phyloP scores from a whole-genome alignment of 2,113 vertebrate species.

The Barbus barbus region DNA sequence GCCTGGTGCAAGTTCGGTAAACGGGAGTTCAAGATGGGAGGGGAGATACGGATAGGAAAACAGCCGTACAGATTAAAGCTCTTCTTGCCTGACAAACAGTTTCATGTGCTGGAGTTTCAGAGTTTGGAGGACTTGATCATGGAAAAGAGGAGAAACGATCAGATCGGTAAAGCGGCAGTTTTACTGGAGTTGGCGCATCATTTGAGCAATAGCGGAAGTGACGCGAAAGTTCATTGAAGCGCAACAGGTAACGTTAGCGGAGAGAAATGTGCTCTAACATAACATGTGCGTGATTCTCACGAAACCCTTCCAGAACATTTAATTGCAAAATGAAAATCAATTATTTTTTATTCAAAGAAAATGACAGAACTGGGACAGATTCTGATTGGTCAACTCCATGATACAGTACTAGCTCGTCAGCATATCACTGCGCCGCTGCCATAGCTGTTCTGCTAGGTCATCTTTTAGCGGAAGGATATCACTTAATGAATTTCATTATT shows the following conservation, averaged over 20 bases:
- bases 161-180: conserved; percentile 85
- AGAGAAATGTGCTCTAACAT: not conserved
- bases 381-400: not conserved
- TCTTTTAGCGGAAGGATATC: not conserved
- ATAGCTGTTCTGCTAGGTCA: not conserved
- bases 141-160: conserved; percentile 93
- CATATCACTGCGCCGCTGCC: too few species aligned
- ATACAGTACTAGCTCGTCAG: not conserved
- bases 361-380: not conserved
- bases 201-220: conserved; percentile 76
- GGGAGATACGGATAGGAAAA: conserved; percentile 93
- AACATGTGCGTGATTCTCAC: not conserved
- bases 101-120: conserved; percentile 92
- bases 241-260: conserved; percentile 53
- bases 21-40: conserved; percentile 93
- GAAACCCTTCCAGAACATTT: not conserved
- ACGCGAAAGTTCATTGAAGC: conserved; percentile 66
- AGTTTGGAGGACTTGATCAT: conserved; percentile 94
- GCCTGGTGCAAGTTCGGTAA: conserved; percentile 95
- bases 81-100: conserved; percentile 80
- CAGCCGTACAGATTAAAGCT: conserved; percentile 92
- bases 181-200: conserved; percentile 87
- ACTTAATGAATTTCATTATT: not conserved
- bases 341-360: not conserved
- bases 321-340: not conserved